These are phyloP conservation scores for Gila orcuttii DNA, from an alignment of 2,113 vertebrate genomes.

Conservation along the genomic window DNA sequence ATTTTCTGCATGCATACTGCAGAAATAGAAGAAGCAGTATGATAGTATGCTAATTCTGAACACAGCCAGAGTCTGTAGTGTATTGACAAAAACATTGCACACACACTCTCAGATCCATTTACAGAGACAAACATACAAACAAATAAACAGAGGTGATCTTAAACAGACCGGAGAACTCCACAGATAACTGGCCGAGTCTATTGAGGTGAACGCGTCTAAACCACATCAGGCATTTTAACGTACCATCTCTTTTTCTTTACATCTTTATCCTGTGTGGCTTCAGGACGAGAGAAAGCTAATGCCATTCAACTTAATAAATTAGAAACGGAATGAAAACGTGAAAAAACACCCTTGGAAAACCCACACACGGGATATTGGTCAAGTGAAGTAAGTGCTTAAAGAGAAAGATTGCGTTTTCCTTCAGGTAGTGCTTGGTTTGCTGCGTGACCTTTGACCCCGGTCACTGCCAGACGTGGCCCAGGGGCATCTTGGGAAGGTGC, in stretches of 20 bases:
- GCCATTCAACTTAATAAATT: conserved; percentile 2
- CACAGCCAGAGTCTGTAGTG: conserved; percentile 10
- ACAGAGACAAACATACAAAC: neutral
- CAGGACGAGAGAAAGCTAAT: conserved; percentile 14
- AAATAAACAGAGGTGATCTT: neutral
- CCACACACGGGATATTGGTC: conserved; percentile 63
- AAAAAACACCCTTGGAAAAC: conserved; percentile 36
- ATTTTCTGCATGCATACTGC: neutral
- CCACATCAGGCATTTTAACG: neutral
- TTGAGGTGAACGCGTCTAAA: neutral
- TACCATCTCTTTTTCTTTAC: neutral
- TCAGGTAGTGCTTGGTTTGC: conserved; percentile 34
- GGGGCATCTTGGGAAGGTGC: conserved; percentile 85
- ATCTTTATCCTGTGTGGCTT: neutral
- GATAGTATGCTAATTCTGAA: neutral
- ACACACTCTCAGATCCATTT: neutral
- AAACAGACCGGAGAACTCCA: neutral
- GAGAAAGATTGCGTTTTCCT: conserved; percentile 11
- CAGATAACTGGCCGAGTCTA: neutral
- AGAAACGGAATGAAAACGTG: neutral
- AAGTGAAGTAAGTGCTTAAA: conserved; percentile 49
- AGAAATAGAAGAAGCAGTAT: neutral
- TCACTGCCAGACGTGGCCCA: conserved; percentile 80
- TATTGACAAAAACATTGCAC: neutral
- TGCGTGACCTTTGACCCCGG: conserved; percentile 26